Conservation (phyloP, 2,888 invertebrate species). For the Andrena trimmerana region DNA sequence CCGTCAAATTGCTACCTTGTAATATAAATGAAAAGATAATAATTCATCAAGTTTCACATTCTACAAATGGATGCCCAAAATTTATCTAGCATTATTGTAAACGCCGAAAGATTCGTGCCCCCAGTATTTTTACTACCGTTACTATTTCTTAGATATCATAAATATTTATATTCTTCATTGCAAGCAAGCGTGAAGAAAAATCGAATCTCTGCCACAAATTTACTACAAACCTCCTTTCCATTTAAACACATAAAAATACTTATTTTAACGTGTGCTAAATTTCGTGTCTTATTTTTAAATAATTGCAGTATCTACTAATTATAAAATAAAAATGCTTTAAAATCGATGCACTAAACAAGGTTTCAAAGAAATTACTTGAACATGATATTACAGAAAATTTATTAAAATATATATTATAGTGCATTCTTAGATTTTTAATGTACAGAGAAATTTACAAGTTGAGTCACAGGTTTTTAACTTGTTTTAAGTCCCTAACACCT, state of each 20-base stretch:
- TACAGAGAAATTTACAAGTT: no score
- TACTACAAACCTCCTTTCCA: background rate
- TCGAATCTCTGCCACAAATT: no score
- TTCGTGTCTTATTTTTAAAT: background rate
- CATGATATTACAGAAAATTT: no score
- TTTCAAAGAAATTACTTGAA: background rate
- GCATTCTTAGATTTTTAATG: no score
- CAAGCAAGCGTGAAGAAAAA: no score
- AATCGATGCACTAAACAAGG: background rate
- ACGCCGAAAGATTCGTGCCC: background rate
- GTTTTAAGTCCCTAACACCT: background rate
- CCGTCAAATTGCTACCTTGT: background rate
- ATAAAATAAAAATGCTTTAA: background rate
- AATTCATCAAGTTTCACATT: background rate
- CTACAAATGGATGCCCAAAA: no score
- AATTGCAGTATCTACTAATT: background rate
- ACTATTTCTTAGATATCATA: background rate
- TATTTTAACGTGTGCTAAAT: background rate
- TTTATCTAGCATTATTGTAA: background rate
- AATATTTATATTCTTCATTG: background rate
- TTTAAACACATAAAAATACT: background rate
- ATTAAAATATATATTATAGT: no score
- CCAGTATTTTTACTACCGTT: no score
- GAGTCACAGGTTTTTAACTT: no score
- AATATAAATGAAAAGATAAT: background rate